Conservation (phyloP, 2,888 invertebrate species). For the Lottia scabra region DNA sequence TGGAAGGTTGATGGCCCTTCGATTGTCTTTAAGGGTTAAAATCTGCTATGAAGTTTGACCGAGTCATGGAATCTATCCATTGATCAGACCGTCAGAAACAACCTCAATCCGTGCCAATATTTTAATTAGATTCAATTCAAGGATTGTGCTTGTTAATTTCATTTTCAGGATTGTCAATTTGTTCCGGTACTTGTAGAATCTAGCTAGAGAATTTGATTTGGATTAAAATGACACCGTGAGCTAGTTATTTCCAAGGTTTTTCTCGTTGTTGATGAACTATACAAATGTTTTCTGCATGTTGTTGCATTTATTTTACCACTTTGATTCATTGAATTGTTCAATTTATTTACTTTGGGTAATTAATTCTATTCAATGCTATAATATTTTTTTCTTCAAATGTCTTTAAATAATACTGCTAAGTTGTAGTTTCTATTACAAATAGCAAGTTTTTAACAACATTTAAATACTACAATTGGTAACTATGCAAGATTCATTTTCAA, state of each 20-base stretch:
- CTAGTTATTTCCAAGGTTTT: no score
- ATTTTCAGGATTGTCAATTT: slow-evolving; percentile 1
- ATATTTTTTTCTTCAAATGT: no score
- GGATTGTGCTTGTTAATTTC: background rate
- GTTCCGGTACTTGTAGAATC: background rate
- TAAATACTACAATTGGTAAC: no score
- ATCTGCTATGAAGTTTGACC: background rate
- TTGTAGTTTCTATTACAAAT: no score
- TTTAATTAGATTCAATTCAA: slow-evolving; percentile 1
- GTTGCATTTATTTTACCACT: background rate
- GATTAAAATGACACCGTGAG: background rate
- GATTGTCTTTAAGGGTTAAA: no score
- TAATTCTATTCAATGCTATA: background rate
- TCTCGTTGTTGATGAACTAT: no score
- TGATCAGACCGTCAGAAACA: background rate
- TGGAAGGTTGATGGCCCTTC: no score
- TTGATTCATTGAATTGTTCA: background rate
- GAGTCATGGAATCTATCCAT: background rate
- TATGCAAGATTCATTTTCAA: no score
- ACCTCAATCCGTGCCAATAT: background rate
- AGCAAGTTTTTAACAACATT: no score
- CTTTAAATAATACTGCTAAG: no score
- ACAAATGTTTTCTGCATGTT: background rate
- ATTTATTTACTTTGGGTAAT: background rate
- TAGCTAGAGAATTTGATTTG: background rate